Percentiles rank a stretch among this genome's conserved stretches.
Conservation (phyloP, 2,113 vertebrate genomes). For the Ameiurus melas region DNA sequence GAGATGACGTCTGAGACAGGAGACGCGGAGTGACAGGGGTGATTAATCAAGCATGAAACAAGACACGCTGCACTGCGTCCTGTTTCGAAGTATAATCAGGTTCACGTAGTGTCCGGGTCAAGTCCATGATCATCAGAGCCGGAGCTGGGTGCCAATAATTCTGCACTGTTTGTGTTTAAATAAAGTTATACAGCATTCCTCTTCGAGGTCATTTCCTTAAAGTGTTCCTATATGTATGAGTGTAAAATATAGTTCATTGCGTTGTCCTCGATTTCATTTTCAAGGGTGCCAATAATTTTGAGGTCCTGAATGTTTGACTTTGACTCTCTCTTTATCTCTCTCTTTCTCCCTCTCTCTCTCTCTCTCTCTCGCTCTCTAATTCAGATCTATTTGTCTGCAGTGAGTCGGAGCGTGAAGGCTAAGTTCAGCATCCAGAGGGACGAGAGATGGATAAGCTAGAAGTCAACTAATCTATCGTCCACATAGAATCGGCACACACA, state of each 20-base stretch:
- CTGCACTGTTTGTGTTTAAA: neutral
- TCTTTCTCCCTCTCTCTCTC: too few relatives aligned
- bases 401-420: constrained; percentile 39
- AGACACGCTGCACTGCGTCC: neutral
- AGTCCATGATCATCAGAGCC: neutral
- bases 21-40: neutral
- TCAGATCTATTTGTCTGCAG: constrained; percentile 35
- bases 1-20: neutral
- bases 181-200: neutral
- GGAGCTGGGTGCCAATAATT: neutral
- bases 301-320: neutral
- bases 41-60: neutral
- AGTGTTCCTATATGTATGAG: neutral
- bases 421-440: constrained; percentile 28
- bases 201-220: neutral
- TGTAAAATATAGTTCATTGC: neutral
- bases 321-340: too few relatives aligned
- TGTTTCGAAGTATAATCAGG: neutral
- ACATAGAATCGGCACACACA: neutral
- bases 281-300: neutral
- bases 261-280: neutral
- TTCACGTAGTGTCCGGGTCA: neutral
- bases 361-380: too few relatives aligned
- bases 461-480: constrained; percentile 30
- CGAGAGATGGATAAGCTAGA: constrained; percentile 39